These are phyloP conservation scores for Argya squamiceps DNA, from an alignment of 2,797 vertebrate species.

Conservation along the genomic window DNA sequence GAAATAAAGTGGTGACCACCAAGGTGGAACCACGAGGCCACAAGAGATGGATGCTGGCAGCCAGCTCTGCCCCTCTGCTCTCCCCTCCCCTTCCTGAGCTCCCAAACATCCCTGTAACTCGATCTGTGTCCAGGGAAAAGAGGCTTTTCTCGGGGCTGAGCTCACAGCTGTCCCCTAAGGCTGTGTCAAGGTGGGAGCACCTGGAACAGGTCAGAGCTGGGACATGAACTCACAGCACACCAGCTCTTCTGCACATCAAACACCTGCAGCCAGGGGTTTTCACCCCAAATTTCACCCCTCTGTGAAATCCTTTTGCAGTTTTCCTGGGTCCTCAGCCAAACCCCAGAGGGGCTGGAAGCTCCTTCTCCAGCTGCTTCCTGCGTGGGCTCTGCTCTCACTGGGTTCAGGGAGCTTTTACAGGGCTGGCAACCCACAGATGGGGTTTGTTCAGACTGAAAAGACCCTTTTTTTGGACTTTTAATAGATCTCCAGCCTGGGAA, in stretches of 20 bases:
- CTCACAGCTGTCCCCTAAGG: neutral
- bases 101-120: neutral
- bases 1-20: neutral
- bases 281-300: neutral
- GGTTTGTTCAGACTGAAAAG: neutral
- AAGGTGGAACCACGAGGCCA: neutral
- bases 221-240: neutral
- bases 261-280: neutral
- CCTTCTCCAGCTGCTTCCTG: neutral
- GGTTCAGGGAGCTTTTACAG: neutral
- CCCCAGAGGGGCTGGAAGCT: neutral
- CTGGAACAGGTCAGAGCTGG: fast-evolving
- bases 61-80: neutral
- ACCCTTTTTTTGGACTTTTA: neutral
- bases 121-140: neutral
- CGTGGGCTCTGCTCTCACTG: fast-evolving
- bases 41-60: fast-evolving
- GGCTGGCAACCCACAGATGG: neutral
- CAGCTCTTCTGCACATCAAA: neutral
- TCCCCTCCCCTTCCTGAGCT: neutral
- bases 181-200: neutral
- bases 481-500: neutral
- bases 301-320: neutral
- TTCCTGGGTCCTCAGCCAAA: neutral
- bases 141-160: neutral